Evolutionary conservation across 2,113 vertebrate genomes (phyloP), one percentile per base, ranked within the genome.

Genomic region (Steatornis caripensis): DNA sequence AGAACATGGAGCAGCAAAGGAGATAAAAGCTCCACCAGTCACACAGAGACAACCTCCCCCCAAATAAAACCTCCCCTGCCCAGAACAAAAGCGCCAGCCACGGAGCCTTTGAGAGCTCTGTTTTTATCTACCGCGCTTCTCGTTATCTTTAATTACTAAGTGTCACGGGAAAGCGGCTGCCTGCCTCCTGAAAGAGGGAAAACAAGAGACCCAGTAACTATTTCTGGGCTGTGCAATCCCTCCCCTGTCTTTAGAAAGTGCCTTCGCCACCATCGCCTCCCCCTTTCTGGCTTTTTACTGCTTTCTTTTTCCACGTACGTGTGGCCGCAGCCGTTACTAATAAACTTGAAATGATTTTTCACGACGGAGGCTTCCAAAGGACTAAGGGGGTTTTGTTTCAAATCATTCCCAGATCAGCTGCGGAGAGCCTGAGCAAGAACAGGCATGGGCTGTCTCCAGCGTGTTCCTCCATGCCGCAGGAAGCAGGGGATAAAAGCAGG

Each of bases 271-370:
- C 14, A 10, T 37, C 14, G 36, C 91, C 60, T 77, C 75, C 86
- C 76, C 95, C 76, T 45, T 74, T 45, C 43, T 81, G 54, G n/a
- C 81, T 82, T 86, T 41, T 84, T 51, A 37, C 94, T 49, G 88
- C 95, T 80, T 71, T 12, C 66, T 62, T 93, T 89, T 94, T 93
- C 92, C 90, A 96, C 81, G 17, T 94, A 92, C 19, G 94, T 97
- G 97, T 96, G 95, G 97, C 95, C 69, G 66, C 98, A 98, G 98
- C 97, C 96, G 98, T 96, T 98, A 74, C 95, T 90, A 98, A 98
- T 98, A 96, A 98, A 97, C 96, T 95, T 34, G 89, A 97, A 97
- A 97, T 92, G 97, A 95, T 98, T 98, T 93, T 96, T 98, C 95
- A 97, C 76, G 48, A 97, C 37, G 48, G 90, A 95, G 94, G 88